These are phyloP conservation scores for Gobio occitaniae DNA, from an alignment of 2,797 vertebrate species.

Conservation along the genomic window DNA sequence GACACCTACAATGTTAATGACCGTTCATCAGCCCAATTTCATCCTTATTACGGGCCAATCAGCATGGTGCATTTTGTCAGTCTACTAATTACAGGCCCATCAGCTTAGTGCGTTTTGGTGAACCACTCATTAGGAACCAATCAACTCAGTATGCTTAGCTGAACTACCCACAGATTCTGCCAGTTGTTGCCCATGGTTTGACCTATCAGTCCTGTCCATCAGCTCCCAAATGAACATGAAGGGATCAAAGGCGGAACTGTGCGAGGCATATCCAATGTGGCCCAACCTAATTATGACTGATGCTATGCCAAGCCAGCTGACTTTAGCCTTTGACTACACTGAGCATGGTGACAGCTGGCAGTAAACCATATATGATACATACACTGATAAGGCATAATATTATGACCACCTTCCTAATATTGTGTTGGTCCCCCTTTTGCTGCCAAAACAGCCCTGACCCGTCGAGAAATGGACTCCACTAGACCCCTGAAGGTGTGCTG, in stretches of 20 bases:
- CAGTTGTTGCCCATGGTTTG: conserved; percentile 49
- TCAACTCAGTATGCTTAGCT: conserved; percentile 52
- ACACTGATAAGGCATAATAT: background rate
- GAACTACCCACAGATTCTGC: conserved; percentile 39
- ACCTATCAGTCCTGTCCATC: conserved; percentile 21
- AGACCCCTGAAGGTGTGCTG: too few species aligned
- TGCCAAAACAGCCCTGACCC: too few species aligned
- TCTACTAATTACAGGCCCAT: conserved; percentile 49
- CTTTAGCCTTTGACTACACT: conserved; percentile 20
- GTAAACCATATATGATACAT: background rate
- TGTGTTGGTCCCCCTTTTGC: too few species aligned
- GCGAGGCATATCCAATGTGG: conserved; percentile 16
- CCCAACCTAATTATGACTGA: conserved; percentile 26
- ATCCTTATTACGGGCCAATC: conserved; percentile 44
- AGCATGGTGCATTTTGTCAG: conserved; percentile 40
- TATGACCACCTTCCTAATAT: too few species aligned
- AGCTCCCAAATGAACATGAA: conserved; percentile 36
- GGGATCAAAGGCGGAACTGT: conserved; percentile 34
- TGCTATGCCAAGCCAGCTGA: conserved; percentile 11
- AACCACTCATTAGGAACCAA: conserved; percentile 58
- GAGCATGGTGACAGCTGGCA: conserved; percentile 31
- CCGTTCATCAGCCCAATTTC: conserved; percentile 37
- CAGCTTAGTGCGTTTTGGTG: conserved; percentile 47
- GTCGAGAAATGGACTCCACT: too few species aligned
- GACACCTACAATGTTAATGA: conserved; percentile 42